Evolutionary conservation across 2,888 invertebrate species (phyloP).

Genomic region (Eremobia ochroleuca): DNA sequence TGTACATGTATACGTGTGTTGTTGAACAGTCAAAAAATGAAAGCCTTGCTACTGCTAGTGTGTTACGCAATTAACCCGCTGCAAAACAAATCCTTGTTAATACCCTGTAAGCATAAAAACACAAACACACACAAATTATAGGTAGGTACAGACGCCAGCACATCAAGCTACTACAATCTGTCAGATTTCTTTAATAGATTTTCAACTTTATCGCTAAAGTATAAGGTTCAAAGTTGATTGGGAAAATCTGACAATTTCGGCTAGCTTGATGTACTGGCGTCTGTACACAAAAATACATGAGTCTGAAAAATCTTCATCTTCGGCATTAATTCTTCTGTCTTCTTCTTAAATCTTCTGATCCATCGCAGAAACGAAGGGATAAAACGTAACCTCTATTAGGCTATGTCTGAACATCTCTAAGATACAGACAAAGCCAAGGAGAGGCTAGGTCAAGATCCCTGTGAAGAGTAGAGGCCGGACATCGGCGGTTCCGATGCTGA

Average conservation of each 20-base stretch:
- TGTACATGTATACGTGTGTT: no score
- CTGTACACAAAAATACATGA: not conserved
- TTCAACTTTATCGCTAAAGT: no score
- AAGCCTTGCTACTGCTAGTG: no score
- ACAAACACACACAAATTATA: not conserved
- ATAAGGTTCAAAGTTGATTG: no score
- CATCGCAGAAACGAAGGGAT: conserved; percentile 76
- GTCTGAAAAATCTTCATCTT: not conserved
- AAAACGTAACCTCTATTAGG: conserved; percentile 91
- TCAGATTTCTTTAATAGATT: no score
- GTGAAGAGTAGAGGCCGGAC: not conserved
- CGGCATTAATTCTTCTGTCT: conserved; percentile 10
- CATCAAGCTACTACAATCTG: no score
- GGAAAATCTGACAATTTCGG: no score
- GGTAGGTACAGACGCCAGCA: no score
- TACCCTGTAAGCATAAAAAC: not conserved
- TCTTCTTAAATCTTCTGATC: conserved; percentile 37
- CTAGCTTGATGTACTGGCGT: no score
- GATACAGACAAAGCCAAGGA: conserved; percentile 92
- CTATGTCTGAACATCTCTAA: conserved; percentile 88
- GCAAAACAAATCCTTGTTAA: not conserved
- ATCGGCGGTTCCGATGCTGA: no score
- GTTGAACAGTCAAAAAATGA: no score
- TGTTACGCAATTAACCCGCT: not conserved
- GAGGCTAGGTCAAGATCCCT: conserved; percentile 90